Base-by-base conservation (phyloP, 2,888 invertebrate species). In the Pseudoips prasinana region DNA sequence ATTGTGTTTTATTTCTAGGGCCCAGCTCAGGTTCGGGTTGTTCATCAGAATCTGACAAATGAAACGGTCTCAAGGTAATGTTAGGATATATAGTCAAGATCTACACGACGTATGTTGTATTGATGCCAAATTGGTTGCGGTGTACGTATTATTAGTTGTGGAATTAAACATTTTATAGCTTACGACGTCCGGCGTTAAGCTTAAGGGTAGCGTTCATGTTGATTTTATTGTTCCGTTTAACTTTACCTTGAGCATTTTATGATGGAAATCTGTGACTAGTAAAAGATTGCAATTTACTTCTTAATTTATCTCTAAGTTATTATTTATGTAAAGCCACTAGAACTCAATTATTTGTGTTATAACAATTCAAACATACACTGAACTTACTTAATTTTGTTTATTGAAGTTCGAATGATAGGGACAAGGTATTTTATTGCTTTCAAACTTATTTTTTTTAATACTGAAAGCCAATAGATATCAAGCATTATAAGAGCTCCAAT, bases 21-120 rank as follows among this genome's bases (percentile, higher is more conserved):
- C 86, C 82, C 38, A 91, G 91, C 76, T 91, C 91, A 22, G 91
- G 90, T 32, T 92, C 92, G 25, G 91, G 90, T 9, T 90, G 91
- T 68, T 91, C 92, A 25, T 90, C 91, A 39, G 92, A 91, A 65
- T 91, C 91, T 28, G 87, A 83, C 54, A 87, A 87, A 69, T 86
- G 74, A 82, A 56, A 46, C 41, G 39, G 36, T 41, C 25, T 48
- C 48, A 55, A 46, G 40, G 36, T 46, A 32, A 61, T 34, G 46
- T 46, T 60, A 58, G 55, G 56, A 59, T 64, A 56, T 29, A 49
- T 53, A 48, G 44, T 41, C 50, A 63, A 46, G 58, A 62, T 56
- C 48, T 57, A 57, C 37, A 44, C 49, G 37, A 42, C 51, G 55
- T 55, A 45, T 33, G 37, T 54, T 50, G 49, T 46, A 37, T 48